A percentile compares a stretch with the other conserved stretches of the same genome.
Conservation (phyloP, 2,113 vertebrate species). For the Boleophthalmus pectinirostris region DNA sequence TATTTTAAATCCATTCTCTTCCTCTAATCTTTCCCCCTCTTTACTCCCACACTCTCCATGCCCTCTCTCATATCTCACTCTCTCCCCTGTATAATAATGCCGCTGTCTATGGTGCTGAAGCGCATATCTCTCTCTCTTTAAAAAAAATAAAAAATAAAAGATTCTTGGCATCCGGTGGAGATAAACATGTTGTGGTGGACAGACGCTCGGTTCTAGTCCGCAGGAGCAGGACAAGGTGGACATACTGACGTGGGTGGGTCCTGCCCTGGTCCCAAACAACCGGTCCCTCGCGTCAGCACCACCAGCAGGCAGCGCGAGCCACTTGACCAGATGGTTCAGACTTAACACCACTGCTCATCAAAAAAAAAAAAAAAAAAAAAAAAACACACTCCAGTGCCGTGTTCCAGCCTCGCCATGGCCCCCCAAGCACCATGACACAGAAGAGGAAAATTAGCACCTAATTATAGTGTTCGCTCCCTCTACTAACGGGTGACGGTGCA, state of each 20-base stretch:
- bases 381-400: slow-evolving; percentile 19
- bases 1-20: slow-evolving; percentile 66
- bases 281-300: slow-evolving; percentile 48
- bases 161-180: slow-evolving; percentile 61
- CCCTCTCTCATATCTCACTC: slow-evolving; percentile 22
- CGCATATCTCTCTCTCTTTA: slow-evolving; percentile 24
- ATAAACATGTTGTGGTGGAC: slow-evolving; percentile 69
- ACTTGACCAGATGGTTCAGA: slow-evolving; percentile 67
- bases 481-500: slow-evolving; percentile 41
- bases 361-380: slow-evolving; percentile 22
- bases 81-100: slow-evolving; percentile 1
- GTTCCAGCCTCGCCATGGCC: slow-evolving; percentile 51
- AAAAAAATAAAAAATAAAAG: too few species aligned
- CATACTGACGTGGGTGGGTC: slow-evolving; percentile 71
- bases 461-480: slow-evolving; percentile 71
- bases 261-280: slow-evolving; percentile 40
- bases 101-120: slow-evolving; percentile 37
- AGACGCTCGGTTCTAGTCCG: slow-evolving; percentile 63
- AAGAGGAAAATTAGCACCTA: slow-evolving; percentile 71
- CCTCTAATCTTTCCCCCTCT: slow-evolving; percentile 51
- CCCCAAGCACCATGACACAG: slow-evolving; percentile 62
- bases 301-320: slow-evolving; percentile 42
- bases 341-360: slow-evolving; percentile 56
- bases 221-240: slow-evolving; percentile 47
- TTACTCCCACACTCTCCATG: slow-evolving; percentile 40